Evolutionary conservation across 23 tunicate species (phyloP), one percentile per base, ranked within the genome.

Genomic region (Styela plicata): DNA sequence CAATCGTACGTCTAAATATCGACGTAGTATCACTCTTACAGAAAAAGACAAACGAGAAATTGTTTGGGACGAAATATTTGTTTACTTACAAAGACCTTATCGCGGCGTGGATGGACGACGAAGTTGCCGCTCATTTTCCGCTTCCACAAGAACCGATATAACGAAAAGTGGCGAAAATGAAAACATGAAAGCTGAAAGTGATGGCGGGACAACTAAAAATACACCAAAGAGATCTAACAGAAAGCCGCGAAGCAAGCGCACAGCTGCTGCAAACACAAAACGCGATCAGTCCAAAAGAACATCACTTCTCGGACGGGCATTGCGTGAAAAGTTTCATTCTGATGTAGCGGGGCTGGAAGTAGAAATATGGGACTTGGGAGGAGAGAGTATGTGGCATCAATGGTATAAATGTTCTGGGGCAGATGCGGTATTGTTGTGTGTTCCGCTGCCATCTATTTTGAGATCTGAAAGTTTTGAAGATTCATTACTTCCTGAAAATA

Each of bases 401-500:
- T 76, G 81, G 81, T 76, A 44, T 1, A 57, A 52, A 18, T 76
- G 81, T 67, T 33, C 81, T n/a, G 81, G 81, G n/a, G 81, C 81
- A 24, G 81, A 76, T n/a, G 81, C 81, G 22, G 81, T 76, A 0
- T 67, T 76, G 7, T 17, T 76, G 21, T 76, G 81, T 29, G 66
- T 76, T 25, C 81, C 81, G 1, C 22, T 76, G 53, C n/a, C 81
- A 0, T 44, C 81, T 23, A 76, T 76, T n/a, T 44, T 76, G 65
- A 28, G 81, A 53, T 76, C 53, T 44, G 32, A 44, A 21, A 20
- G 33, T 21, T 33, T 13, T 22, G 24, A 71, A 30, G 17, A 66
- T 28, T 28, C 31, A 5, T 68, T 31, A 24, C 31, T 16, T 17
- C 16, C 13, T 23, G 77, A 30, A 29, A 29, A 5, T 16, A 34